Conservation (phyloP, 2,113 vertebrate genomes). For the Corythaixoides concolor region DNA sequence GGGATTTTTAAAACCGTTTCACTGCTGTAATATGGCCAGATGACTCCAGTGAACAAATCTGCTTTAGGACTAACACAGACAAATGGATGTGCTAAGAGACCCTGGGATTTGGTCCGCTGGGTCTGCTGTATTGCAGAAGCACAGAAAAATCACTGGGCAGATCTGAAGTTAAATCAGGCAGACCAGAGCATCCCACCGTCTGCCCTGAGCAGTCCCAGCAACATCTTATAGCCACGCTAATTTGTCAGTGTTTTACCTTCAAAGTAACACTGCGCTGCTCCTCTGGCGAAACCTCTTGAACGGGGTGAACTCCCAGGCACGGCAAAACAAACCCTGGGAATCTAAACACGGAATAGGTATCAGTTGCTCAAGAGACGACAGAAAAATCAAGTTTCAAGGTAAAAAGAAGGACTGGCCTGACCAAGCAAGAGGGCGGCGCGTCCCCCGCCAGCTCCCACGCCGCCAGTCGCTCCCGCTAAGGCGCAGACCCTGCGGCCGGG, state of each 20-base stretch:
- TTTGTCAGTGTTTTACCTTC: slow-evolving; percentile 71
- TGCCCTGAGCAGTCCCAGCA: neutral
- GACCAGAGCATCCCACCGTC: rapidly evolving
- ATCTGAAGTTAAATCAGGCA: neutral
- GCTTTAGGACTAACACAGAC: neutral
- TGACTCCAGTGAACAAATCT: neutral
- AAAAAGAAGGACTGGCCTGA: neutral
- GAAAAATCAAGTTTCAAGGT: rapidly evolving
- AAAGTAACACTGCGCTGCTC: slow-evolving; percentile 80
- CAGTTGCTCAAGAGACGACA: neutral
- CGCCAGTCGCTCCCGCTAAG: neutral
- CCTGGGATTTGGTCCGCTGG: neutral
- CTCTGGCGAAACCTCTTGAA: slow-evolving; percentile 79
- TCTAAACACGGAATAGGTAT: slow-evolving; percentile 45
- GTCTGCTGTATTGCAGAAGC: neutral
- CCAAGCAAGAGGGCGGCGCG: no score
- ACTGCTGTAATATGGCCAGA: neutral
- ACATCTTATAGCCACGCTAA: rapidly evolving
- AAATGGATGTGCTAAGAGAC: neutral
- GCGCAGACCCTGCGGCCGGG: no score
- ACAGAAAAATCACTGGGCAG: neutral
- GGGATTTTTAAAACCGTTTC: neutral
- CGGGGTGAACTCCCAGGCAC: slow-evolving; percentile 91
- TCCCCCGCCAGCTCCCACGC: neutral
- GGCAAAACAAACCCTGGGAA: slow-evolving; percentile 86